Evolutionary conservation across 2,113 vertebrate genomes (phyloP), one percentile per base, ranked within the genome.

Genomic region (Nothocercus julius): DNA sequence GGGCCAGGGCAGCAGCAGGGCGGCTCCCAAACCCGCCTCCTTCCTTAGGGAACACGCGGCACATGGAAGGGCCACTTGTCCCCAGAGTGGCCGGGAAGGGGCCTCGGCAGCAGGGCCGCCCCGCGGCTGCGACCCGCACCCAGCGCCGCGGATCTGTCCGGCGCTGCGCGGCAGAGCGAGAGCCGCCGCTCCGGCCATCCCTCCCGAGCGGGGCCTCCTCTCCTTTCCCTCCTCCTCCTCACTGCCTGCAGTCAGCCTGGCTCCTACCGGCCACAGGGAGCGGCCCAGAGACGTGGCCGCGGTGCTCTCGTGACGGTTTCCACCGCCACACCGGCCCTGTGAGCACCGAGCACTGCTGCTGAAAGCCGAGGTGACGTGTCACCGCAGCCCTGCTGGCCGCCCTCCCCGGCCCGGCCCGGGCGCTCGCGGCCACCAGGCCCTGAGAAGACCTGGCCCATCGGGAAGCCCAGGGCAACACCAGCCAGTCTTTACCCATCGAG

Each of bases 401-500:
- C 51, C 72, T 67, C 93, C 92, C 90, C 1, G 2, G 14, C 45
- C 36, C 8, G 56, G 25, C 63, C 8, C 24, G 2, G 0, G 36
- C 1, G 40, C 63, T 82, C 45, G 85, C 54, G 38, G 24, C 63
- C 34, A 3, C 54, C 85, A 4, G 53, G 1, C 40, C 80, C 86
- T 6, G 0, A 85, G 68, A 62, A 77, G 76, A 22, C 18, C 70
- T 9, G 5, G 20, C 2, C 22, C 49, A 2, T 4, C 63, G 9
- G 56, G n/a, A 69, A 59, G 64, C 80, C 53, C 51, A 14, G 56
- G 76, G 54, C 38, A 45, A 54, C 2, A 69, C 92, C 53, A 34
- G 79, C 59, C 70, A 5, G 3, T 36, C 47, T 90, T 98, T 97
- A 98, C 98, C 98, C 96, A 98, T 97, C 11, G 98, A 98, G 51